Conservation (phyloP, 1,140 invertebrate genomes). For the Chironomus striatipennis region DNA sequence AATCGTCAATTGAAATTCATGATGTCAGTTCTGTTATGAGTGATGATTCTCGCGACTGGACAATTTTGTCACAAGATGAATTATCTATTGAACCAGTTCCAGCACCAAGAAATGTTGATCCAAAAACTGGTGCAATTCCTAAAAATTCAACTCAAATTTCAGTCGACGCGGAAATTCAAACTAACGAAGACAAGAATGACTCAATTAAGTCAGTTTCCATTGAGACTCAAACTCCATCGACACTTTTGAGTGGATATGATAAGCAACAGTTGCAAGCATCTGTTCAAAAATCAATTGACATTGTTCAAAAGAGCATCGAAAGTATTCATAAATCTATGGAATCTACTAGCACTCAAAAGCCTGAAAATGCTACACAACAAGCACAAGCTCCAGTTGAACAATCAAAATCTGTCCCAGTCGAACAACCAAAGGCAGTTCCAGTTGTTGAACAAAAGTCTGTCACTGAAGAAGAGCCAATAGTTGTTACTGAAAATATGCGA, state of each 20-base stretch:
- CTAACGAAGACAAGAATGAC: background rate
- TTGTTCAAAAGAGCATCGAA: background rate
- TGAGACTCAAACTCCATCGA: background rate
- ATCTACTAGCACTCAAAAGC: background rate
- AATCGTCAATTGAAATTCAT: conserved; percentile 16
- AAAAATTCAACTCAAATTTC: background rate
- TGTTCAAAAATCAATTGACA: conserved; percentile 12
- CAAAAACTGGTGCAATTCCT: background rate
- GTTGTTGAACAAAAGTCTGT: background rate
- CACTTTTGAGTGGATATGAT: background rate
- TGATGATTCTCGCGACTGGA: conserved; percentile 10
- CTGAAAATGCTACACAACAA: background rate
- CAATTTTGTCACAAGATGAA: background rate
- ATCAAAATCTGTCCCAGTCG: background rate
- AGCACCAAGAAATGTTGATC: background rate
- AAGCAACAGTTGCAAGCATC: background rate
- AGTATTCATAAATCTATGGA: background rate
- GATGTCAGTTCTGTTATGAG: background rate
- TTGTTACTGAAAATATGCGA: background rate
- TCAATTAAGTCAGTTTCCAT: background rate
- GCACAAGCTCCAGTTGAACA: background rate
- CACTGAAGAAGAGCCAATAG: background rate
- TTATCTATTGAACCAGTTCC: background rate
- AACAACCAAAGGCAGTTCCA: background rate
- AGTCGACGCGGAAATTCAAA: background rate